Conservation (phyloP, 2,113 vertebrate genomes). For the Leuciscus idus region DNA sequence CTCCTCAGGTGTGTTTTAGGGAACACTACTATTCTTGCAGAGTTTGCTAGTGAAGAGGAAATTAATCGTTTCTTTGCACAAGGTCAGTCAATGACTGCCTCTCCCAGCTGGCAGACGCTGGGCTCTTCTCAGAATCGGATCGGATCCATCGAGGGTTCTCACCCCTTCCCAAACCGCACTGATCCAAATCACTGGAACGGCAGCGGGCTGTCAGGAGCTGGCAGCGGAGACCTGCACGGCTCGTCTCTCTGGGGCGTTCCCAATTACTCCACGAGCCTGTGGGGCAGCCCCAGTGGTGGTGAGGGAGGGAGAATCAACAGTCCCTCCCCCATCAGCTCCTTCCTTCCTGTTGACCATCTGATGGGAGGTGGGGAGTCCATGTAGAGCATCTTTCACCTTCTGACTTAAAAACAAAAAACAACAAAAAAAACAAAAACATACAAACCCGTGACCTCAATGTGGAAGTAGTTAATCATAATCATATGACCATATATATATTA, state of each 20-base stretch:
- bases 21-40: slow-evolving; percentile 99
- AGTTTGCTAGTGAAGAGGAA: slow-evolving; percentile 99
- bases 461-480: slow-evolving; percentile 68
- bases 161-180: slow-evolving; percentile 90
- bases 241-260: slow-evolving; percentile 96
- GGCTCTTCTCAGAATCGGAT: slow-evolving; percentile 92
- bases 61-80: slow-evolving; percentile 99
- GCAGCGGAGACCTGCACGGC: slow-evolving; percentile 89
- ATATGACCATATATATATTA: slow-evolving; percentile 58
- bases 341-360: slow-evolving; percentile 98
- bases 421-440: slow-evolving; percentile 68
- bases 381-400: slow-evolving; percentile 81
- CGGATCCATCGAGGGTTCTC: slow-evolving; percentile 86
- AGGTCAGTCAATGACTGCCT: slow-evolving; percentile 96
- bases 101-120: slow-evolving; percentile 93
- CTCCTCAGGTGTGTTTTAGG: slow-evolving; percentile 95
- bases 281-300: slow-evolving; percentile 86
- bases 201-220: slow-evolving; percentile 85
- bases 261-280: slow-evolving; percentile 97
- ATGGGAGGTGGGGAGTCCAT: slow-evolving; percentile 92
- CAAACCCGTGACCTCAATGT: slow-evolving; percentile 84
- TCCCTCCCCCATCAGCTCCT: slow-evolving; percentile 93
- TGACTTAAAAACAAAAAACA: slow-evolving; percentile 75
- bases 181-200: slow-evolving; percentile 96
- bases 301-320: slow-evolving; percentile 91